A percentile compares a stretch with the other conserved stretches of the same genome.
Evolutionary conservation across 2,113 vertebrate genomes (phyloP).

Genomic region (Zapornia atra): DNA sequence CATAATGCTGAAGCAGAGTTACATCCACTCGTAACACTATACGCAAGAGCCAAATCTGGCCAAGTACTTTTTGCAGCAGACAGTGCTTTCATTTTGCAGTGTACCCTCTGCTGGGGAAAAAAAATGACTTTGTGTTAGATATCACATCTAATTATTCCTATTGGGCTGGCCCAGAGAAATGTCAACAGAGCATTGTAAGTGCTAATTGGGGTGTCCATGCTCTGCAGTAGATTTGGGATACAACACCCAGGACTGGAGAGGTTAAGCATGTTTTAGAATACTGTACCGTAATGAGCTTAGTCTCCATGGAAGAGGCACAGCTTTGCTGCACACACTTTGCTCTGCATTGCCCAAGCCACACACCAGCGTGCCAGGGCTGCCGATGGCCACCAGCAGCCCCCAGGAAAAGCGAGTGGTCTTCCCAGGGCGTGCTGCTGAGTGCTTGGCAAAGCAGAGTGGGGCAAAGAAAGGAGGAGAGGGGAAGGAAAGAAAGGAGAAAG

Average conservation of each 20-base stretch:
- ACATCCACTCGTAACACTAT: neutral
- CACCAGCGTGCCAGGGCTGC: neutral
- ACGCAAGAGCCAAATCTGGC: neutral
- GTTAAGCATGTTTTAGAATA: conserved; percentile 70
- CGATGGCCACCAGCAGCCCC: neutral
- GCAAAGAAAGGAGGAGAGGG: neutral
- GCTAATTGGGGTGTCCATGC: conserved; percentile 73
- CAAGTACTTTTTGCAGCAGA: neutral
- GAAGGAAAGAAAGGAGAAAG: neutral
- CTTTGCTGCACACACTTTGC: neutral
- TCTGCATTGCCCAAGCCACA: neutral
- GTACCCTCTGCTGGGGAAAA: conserved; percentile 57
- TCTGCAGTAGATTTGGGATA: conserved; percentile 66
- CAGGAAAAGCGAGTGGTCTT: neutral
- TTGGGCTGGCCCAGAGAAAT: conserved; percentile 71
- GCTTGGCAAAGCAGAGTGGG: neutral
- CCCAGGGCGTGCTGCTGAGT: neutral
- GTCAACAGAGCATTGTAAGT: conserved; percentile 72
- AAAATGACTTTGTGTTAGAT: conserved; percentile 63
- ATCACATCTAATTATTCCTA: conserved; percentile 71
- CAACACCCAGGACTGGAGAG: conserved; percentile 62
- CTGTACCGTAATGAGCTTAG: conserved; percentile 67
- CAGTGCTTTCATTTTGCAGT: conserved; percentile 50
- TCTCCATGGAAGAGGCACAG: conserved; percentile 69
- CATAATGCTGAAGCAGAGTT: neutral